Base-by-base conservation (phyloP, 2,888 invertebrate genomes). In the Linnaemya vulpina region DNA sequence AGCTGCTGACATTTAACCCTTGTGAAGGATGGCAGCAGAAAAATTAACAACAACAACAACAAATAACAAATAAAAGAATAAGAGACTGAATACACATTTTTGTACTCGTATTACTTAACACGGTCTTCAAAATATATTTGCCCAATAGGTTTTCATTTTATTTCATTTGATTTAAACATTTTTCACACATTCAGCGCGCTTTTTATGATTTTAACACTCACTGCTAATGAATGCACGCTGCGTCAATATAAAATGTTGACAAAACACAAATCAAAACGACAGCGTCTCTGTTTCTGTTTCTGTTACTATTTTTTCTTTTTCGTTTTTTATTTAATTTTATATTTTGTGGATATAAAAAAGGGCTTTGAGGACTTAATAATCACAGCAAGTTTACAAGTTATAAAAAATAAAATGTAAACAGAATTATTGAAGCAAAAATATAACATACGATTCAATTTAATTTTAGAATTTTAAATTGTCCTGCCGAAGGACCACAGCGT, bases 261-360 rank as follows among this genome's bases (percentile, higher is more conserved):
- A 90, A 87, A 90, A 90, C 90, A 90, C 88, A 88, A 90, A 90
- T 90, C 88, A 90, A 87, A 87, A 83, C 86, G 78, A 79, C 85
- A 78, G 71, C 70, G 74, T 65, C 82, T 53, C 53, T 40, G 40
- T 60, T 60, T 3, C 49, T 38, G 0, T 63, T 62, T 38, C 7
- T n/a, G n/a, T n/a, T n/a, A n/a, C n/a, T n/a, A n/a, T 62, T 15
- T n/a, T 53, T 62, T 38, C 35, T 25, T 51, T 62, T 22, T 35
- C 5, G 2, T 30, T 40, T 63, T 70, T 60, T n/a, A n/a, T 74
- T 46, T 71, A 10, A 17, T 49, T 49, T 49, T n/a, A 17, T 49
- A 15, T 35, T 46, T 51, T 49, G 3, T 68, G 55, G 35, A 71
- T 58, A 30, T 20, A 2, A 5, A 58, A 73, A 75, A 70, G 63